phyloP scores from a whole-genome alignment of 2,797 vertebrate genomes.

The Gila robusta region DNA sequence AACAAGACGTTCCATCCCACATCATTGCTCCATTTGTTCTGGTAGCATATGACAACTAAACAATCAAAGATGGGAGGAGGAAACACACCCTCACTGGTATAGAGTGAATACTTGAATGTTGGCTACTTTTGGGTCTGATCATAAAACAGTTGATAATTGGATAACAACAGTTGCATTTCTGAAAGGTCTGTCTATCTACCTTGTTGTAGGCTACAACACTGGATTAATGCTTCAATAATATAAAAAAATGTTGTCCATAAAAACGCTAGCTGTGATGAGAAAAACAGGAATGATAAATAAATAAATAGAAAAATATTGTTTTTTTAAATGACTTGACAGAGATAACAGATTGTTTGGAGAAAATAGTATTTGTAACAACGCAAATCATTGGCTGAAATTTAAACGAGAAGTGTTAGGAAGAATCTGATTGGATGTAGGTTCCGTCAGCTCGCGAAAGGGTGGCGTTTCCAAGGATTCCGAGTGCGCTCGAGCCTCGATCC shows the following conservation, averaged over 20 bases:
- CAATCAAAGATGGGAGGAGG: constrained; percentile 17
- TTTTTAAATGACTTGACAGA: background rate
- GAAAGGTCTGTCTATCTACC: background rate
- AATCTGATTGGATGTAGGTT: constrained; percentile 72
- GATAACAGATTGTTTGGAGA: background rate
- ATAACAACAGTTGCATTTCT: background rate
- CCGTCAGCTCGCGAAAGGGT: constrained; percentile 70
- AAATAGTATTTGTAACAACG: constrained; percentile 62
- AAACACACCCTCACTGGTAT: background rate
- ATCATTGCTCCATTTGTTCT: constrained; percentile 39
- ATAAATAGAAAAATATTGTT: background rate
- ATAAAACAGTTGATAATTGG: background rate
- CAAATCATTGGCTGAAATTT: constrained; percentile 70
- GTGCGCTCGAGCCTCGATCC: constrained; percentile 71
- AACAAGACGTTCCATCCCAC: constrained; percentile 29
- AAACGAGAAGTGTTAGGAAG: constrained; percentile 63
- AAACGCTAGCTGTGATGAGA: background rate
- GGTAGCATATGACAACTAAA: constrained; percentile 23
- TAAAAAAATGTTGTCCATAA: background rate
- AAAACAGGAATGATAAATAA: background rate
- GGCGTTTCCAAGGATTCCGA: constrained; percentile 72
- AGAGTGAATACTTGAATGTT: background rate
- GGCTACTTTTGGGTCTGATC: background rate
- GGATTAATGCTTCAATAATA: background rate
- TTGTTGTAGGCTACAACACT: background rate